These are phyloP conservation scores for Coturnix japonica DNA, from an alignment of 2,113 vertebrate species.

Conservation along the genomic window DNA sequence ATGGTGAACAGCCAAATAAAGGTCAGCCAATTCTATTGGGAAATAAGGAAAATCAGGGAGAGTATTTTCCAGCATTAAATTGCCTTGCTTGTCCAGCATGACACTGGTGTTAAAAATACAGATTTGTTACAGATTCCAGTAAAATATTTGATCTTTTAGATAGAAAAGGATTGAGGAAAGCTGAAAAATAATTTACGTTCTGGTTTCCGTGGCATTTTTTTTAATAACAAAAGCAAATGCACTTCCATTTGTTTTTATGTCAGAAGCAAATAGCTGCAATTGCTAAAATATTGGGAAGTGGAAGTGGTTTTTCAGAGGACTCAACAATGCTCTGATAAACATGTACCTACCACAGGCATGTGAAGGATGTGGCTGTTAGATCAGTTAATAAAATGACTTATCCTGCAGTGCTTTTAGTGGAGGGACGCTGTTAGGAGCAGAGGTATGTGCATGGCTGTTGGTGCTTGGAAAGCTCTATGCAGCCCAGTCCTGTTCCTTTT, in stretches of 20 bases:
- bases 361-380: background rate
- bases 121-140: slow-evolving; percentile 8
- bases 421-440: background rate
- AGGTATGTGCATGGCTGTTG: background rate
- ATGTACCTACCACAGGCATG: background rate
- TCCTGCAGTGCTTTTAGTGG: background rate
- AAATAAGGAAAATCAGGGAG: slow-evolving; percentile 58
- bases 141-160: slow-evolving; percentile 17
- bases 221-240: background rate
- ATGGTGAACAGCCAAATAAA: slow-evolving; percentile 62
- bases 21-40: slow-evolving; percentile 65
- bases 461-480: background rate
- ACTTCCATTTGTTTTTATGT: background rate
- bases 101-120: slow-evolving; percentile 56
- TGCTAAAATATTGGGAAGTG: background rate
- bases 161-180: slow-evolving; percentile 11
- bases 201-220: background rate
- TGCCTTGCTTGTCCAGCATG: slow-evolving; percentile 22
- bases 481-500: background rate
- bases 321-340: background rate
- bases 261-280: background rate
- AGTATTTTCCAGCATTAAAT: slow-evolving; percentile 56
- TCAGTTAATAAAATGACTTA: background rate
- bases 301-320: background rate
- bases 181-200: slow-evolving; percentile 42